phyloP scores from a whole-genome alignment of 2,113 vertebrate genomes.

The Thalassoma bifasciatum region DNA sequence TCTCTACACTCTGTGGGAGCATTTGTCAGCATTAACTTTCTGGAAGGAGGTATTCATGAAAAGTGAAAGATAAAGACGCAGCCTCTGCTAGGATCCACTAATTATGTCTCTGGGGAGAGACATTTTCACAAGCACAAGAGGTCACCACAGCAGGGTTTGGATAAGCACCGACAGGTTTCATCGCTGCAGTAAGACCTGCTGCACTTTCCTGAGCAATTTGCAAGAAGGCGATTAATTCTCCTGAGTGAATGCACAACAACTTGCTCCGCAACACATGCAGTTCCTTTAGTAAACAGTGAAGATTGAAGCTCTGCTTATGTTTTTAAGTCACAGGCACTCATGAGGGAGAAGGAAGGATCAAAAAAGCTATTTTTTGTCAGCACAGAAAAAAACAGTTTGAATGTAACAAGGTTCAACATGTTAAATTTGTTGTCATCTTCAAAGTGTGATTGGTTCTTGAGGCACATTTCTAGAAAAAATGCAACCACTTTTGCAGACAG shows the following conservation, averaged over 20 bases:
- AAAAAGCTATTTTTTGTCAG: not conserved
- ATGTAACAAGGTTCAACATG: not conserved
- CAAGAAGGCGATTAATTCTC: constrained; percentile 7
- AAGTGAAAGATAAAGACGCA: constrained; percentile 46
- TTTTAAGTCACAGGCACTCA: not conserved
- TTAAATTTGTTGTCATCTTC: not conserved
- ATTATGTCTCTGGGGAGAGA: constrained; percentile 52
- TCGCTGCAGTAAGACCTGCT: constrained; percentile 3
- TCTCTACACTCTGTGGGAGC: constrained; percentile 5
- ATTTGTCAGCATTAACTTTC: constrained; percentile 42
- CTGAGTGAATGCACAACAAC: not conserved
- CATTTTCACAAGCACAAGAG: constrained; percentile 51
- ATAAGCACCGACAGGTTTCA: constrained; percentile 33
- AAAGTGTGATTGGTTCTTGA: not conserved
- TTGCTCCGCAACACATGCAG: constrained; percentile 1
- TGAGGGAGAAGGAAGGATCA: not conserved
- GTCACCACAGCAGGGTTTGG: constrained; percentile 53
- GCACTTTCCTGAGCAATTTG: constrained; percentile 6
- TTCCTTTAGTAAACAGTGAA: not conserved
- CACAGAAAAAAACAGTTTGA: not conserved
- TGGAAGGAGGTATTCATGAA: constrained; percentile 20
- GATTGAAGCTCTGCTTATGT: not conserved
- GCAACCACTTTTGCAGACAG: not conserved
- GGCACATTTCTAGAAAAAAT: not conserved
- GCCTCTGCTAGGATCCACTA: constrained; percentile 38